Evolutionary conservation across 2,797 vertebrate genomes (phyloP).

Genomic region (Allobates femoralis): DNA sequence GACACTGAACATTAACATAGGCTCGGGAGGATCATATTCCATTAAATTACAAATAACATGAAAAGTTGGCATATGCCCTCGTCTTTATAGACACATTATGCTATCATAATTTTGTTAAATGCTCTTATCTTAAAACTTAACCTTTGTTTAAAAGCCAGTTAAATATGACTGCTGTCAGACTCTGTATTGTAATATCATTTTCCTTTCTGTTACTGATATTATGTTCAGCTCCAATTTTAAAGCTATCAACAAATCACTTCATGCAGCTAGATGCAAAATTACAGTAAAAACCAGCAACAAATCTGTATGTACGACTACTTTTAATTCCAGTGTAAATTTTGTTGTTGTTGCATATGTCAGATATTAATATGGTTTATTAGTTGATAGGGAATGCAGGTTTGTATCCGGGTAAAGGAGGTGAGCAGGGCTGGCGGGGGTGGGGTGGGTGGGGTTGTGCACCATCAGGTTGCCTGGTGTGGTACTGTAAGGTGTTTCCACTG

Average conservation of each 20-base stretch:
- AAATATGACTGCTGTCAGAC: background rate
- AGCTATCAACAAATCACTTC: background rate
- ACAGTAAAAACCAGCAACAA: background rate
- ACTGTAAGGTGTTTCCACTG: too few relatives aligned
- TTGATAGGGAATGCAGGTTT: too few relatives aligned
- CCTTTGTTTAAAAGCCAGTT: slow-evolving; percentile 41
- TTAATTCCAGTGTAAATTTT: too few relatives aligned
- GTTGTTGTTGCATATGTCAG: too few relatives aligned
- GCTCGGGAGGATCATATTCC: slow-evolving; percentile 34
- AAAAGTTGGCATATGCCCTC: slow-evolving; percentile 46
- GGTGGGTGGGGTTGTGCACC: too few relatives aligned
- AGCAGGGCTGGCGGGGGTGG: too few relatives aligned
- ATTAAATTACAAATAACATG: slow-evolving; percentile 52
- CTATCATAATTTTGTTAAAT: slow-evolving; percentile 40
- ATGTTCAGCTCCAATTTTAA: background rate
- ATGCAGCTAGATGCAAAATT: background rate
- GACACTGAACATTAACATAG: slow-evolving; percentile 27
- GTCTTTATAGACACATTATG: slow-evolving; percentile 45
- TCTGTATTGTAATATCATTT: slow-evolving; percentile 16
- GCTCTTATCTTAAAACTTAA: slow-evolving; percentile 37
- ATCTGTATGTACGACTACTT: too few relatives aligned
- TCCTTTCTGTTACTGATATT: background rate
- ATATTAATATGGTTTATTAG: too few relatives aligned
- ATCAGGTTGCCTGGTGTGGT: too few relatives aligned
- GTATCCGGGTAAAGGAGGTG: too few relatives aligned